Base-by-base conservation (phyloP, 2,888 invertebrate species). In the Leucophenga montana region DNA sequence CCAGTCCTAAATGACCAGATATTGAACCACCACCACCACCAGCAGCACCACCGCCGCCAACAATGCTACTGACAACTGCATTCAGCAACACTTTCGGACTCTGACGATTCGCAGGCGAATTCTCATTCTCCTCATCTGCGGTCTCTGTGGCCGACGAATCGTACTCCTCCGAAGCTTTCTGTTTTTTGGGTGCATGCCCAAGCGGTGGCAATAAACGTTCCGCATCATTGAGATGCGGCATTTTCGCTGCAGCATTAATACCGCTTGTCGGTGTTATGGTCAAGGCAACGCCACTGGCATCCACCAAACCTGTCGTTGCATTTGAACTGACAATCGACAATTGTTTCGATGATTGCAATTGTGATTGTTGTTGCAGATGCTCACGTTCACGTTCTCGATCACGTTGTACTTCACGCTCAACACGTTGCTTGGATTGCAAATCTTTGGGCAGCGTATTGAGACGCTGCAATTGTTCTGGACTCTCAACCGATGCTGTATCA, bases 81-180 rank as follows among this genome's bases (percentile, higher is more conserved):
- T 85, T 82, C 77, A 88, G 80, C 48, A 88, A 85, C 11, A 87
- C 88, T 84, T 88, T 90, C 87, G 83, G 90, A 89, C 87, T 79
- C 83, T 89, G 91, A 82, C 91, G 90, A 89, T 91, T 90, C 53
- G 89, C 90, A 14, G 92, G 92, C 66, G 89, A 89, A 66, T 92
- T 90, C 71, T 92, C 92, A 76, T 91, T 92, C 88, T 92, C 95
- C 90, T 97, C 97, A 87, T 97, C 97, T 64, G 97, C 97, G 75
- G 96, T 97, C 90, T 95, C 95, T 64, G 94, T 94, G 9, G 94
- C 93, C n/a, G 93, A 93, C 31, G 93, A 93, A 88, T 92, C 91
- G 85, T 94, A 93, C 84, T 94, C 93, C 84, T 93, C 93, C 22
- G 92, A 86, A 22, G 86, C 83, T 79, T 88, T 88, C 66, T 88